A percentile compares a stretch with the other conserved stretches of the same genome.
Conservation (phyloP, 2,113 vertebrate species). For the Pleuronectes platessa region DNA sequence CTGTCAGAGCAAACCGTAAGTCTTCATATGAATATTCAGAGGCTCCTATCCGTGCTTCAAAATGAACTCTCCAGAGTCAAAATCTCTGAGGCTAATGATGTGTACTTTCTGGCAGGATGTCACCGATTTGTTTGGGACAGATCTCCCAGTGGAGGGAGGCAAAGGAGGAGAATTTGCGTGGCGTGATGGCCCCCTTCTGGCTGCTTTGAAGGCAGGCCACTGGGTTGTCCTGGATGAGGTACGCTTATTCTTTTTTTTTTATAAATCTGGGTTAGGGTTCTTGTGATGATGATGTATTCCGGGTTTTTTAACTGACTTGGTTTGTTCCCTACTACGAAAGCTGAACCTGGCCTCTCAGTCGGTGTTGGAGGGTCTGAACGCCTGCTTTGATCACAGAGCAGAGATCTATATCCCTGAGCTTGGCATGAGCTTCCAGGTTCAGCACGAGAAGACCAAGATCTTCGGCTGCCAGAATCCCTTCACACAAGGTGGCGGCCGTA, state of each 20-base stretch:
- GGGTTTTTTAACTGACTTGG: background rate
- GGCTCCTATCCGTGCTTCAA: too few relatives aligned
- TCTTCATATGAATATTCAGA: background rate
- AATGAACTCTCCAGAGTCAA: background rate
- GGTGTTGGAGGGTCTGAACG: slow-evolving; percentile 95
- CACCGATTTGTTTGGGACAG: slow-evolving; percentile 96
- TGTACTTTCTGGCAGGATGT: slow-evolving; percentile 86
- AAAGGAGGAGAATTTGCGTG: slow-evolving; percentile 97
- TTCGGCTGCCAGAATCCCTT: slow-evolving; percentile 98
- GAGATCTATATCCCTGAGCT: slow-evolving; percentile 96
- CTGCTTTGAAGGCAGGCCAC: slow-evolving; percentile 93
- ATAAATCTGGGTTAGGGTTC: too few relatives aligned
- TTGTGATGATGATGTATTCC: background rate
- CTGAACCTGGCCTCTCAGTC: slow-evolving; percentile 98
- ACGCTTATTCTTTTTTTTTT: background rate
- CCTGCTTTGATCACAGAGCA: slow-evolving; percentile 97
- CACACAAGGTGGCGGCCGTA: slow-evolving; percentile 95
- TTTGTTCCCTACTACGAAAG: slow-evolving; percentile 64
- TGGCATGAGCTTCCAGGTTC: slow-evolving; percentile 93
- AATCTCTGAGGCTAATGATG: background rate
- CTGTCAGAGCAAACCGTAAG: slow-evolving; percentile 96
- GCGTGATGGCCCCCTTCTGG: slow-evolving; percentile 94
- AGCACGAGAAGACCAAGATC: slow-evolving; percentile 94
- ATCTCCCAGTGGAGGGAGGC: slow-evolving; percentile 96
- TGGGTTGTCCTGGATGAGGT: slow-evolving; percentile 99